Conservation (phyloP, 2,113 vertebrate genomes). For the Collichthys lucidus region DNA sequence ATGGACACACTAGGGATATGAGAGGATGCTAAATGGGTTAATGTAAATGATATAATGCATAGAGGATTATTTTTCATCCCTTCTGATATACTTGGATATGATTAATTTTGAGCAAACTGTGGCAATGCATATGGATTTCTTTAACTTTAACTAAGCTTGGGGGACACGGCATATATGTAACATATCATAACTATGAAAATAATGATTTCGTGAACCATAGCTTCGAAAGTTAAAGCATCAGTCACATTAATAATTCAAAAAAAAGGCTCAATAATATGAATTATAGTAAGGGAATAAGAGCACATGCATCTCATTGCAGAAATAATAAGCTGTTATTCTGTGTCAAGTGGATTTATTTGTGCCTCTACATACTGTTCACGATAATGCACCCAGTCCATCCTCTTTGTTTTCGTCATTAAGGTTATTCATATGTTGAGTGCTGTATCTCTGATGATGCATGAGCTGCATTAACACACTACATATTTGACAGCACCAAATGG, state of each 20-base stretch:
- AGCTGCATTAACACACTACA: conserved; percentile 50
- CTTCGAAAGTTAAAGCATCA: not conserved
- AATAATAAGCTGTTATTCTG: conserved; percentile 20
- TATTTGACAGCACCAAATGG: conserved; percentile 36
- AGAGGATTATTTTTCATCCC: conserved; percentile 38
- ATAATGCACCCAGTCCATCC: conserved; percentile 41
- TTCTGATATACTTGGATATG: conserved; percentile 26
- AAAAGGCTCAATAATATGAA: conserved; percentile 38
- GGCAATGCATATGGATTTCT: conserved; percentile 13
- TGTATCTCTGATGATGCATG: conserved; percentile 52
- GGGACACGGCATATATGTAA: not conserved
- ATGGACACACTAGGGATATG: conserved; percentile 8
- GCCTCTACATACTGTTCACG: conserved; percentile 15
- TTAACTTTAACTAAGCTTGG: conserved; percentile 29
- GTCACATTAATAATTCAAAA: conserved; percentile 21
- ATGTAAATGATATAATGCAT: conserved; percentile 49
- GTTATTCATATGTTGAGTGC: conserved; percentile 50
- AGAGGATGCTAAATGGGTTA: conserved; percentile 44
- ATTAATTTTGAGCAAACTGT: conserved; percentile 23
- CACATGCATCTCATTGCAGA: not conserved
- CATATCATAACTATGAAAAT: conserved; percentile 6
- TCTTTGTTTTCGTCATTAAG: conserved; percentile 51
- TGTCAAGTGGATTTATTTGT: conserved; percentile 35
- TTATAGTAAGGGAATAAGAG: conserved; percentile 29
- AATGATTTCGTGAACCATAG: not conserved